phyloP scores from a whole-genome alignment of 1,140 invertebrate genomes.

The Lepidurus packardi region DNA sequence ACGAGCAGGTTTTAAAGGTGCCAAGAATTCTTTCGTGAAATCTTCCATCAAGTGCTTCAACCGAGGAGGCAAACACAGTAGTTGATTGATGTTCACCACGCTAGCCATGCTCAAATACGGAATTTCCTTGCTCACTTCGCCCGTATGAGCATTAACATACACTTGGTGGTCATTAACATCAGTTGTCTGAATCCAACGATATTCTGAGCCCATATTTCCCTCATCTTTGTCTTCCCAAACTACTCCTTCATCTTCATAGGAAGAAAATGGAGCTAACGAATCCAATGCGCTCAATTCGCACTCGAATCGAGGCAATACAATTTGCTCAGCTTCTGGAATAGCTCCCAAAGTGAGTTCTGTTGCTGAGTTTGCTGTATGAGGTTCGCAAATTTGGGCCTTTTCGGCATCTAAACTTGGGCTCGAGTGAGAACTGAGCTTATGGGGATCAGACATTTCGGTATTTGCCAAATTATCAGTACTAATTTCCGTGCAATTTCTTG shows the following conservation, averaged over 20 bases:
- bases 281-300: not conserved
- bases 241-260: not conserved
- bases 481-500: no score
- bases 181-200: not conserved
- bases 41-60: not conserved
- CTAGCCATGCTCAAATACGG: not conserved
- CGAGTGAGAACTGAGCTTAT: no score
- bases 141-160: not conserved
- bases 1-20: not conserved
- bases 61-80: slow-evolving; percentile 1
- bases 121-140: not conserved
- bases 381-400: not conserved
- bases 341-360: not conserved
- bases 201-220: not conserved
- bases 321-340: not conserved
- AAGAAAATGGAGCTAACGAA: not conserved
- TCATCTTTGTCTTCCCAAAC: not conserved
- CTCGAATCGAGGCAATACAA: not conserved
- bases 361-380: not conserved
- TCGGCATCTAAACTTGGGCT: no score
- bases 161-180: not conserved
- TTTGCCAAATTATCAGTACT: no score
- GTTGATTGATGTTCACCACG: not conserved
- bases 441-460: no score
- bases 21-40: not conserved